Evolutionary conservation across 2,888 invertebrate genomes (phyloP), one percentile per base, ranked within the genome.

Genomic region (Ptilodon capucinus): DNA sequence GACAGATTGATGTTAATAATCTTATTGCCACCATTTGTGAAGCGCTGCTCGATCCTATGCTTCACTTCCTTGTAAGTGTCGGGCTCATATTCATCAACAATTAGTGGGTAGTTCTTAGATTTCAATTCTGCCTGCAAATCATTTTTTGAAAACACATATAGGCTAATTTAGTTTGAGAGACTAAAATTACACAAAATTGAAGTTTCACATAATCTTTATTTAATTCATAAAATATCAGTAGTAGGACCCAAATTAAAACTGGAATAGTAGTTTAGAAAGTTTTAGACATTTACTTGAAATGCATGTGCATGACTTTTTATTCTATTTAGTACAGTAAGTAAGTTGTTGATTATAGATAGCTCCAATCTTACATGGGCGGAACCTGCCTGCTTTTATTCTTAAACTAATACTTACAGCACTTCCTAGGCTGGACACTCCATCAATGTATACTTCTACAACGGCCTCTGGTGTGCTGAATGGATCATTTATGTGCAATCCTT

Each of bases 391-490:
- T n/a, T 7, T 2, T 13, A 35, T 9, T 35, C 23, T 9, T 23
- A 8, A 44, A 50, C 2, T 23, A 23, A 23, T 7, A 82, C 78
- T 88, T 77, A 81, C 90, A 66, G 74, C 73, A 58, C 80, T 79
- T 17, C 91, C 92, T 47, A 93, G 85, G 57, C 84, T 89, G 16
- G 91, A 79, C 2, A 95, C 86, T 30, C 96, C 97, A 81, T 95
- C 95, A 40, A 96, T 90, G 40, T 93, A 92, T 9, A 96, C 85
- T 32, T 92, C 93, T 13, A 96, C 94, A 2, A 94, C 91, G 28
- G 93, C 94, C 77, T 95, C 94, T n/a, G 96, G 94, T 40, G 95
- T 91, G 51, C 92, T 86, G 66, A 97, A 96, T 0, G 96, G 96
- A 84, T 95, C 92, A 4, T 79, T 83, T 34, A 96, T 92, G 46